phyloP scores from a whole-genome alignment of 53 echinoderm and acorn worm species.

The Henricia sp. region DNA sequence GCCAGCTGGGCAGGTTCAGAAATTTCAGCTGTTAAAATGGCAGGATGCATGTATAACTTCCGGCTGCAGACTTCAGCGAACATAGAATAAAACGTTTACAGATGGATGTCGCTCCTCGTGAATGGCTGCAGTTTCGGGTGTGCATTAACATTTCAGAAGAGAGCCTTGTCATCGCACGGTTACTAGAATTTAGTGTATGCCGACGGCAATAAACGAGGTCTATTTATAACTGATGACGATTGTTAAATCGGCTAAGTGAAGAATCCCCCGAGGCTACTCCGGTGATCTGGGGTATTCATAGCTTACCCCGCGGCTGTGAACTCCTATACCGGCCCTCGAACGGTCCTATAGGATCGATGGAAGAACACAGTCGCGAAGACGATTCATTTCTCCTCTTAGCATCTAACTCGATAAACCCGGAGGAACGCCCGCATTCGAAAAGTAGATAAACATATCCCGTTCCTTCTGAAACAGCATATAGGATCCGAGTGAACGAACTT shows the following conservation, averaged over 20 bases:
- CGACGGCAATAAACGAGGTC: not conserved
- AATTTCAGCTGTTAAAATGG: no score
- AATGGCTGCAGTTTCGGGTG: not conserved
- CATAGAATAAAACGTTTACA: no score
- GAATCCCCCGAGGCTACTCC: not conserved
- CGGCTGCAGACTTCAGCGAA: no score
- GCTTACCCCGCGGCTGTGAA: conserved; percentile 1
- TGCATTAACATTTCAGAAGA: not conserved
- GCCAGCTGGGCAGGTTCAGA: no score
- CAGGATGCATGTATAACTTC: no score
- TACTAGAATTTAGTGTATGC: not conserved
- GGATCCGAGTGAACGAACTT: no score
- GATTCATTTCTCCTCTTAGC: not conserved
- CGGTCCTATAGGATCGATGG: not conserved
- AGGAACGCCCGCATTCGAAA: not conserved
- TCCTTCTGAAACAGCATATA: not conserved
- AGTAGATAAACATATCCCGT: not conserved
- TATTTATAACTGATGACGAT: conserved; percentile 4
- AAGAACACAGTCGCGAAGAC: not conserved
- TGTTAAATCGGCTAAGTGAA: conserved; percentile 10
- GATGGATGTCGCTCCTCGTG: no score
- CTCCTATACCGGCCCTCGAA: not conserved
- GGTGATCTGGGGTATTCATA: not conserved
- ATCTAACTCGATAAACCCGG: not conserved
- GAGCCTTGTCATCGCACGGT: not conserved